phyloP scores from a whole-genome alignment of 2,797 vertebrate genomes.

The Coluber constrictor region DNA sequence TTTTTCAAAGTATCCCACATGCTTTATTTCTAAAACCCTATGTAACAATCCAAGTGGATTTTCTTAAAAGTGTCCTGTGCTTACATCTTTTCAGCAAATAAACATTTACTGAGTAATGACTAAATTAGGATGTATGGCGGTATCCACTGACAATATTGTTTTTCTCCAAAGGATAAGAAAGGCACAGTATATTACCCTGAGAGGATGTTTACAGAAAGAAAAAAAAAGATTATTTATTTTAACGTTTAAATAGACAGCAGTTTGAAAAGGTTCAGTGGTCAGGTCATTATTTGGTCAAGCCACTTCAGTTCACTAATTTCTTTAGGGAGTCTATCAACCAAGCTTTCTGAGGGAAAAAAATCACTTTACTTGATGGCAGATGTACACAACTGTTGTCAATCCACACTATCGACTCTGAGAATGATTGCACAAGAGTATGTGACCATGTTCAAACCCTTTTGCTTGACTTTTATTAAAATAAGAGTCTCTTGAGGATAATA shows the following conservation, averaged over 20 bases:
- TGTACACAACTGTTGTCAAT: slow-evolving; percentile 63
- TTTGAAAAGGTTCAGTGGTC: slow-evolving; percentile 50
- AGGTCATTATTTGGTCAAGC: slow-evolving; percentile 56
- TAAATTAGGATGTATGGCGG: slow-evolving; percentile 57
- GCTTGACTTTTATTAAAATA: slow-evolving; percentile 52
- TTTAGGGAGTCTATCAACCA: slow-evolving; percentile 48
- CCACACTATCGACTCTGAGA: slow-evolving; percentile 60
- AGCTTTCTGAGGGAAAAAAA: not conserved
- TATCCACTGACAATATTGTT: slow-evolving; percentile 36
- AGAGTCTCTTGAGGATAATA: slow-evolving; percentile 28
- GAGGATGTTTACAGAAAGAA: slow-evolving; percentile 33
- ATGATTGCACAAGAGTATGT: slow-evolving; percentile 39
- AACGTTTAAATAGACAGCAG: slow-evolving; percentile 53
- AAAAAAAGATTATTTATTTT: slow-evolving; percentile 44
- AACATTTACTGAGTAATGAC: slow-evolving; percentile 44
- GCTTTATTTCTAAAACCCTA: not conserved
- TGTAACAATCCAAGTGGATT: slow-evolving; percentile 2
- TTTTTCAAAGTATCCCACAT: not conserved
- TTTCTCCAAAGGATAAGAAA: slow-evolving; percentile 42
- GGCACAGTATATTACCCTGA: slow-evolving; percentile 34
- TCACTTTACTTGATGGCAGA: slow-evolving; percentile 52
- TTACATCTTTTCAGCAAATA: slow-evolving; percentile 39
- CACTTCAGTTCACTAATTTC: slow-evolving; percentile 52
- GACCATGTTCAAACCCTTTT: slow-evolving; percentile 30
- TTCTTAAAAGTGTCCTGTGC: slow-evolving; percentile 30